Conservation (phyloP, 2,888 invertebrate genomes). For the Coleophora flavipennella region DNA sequence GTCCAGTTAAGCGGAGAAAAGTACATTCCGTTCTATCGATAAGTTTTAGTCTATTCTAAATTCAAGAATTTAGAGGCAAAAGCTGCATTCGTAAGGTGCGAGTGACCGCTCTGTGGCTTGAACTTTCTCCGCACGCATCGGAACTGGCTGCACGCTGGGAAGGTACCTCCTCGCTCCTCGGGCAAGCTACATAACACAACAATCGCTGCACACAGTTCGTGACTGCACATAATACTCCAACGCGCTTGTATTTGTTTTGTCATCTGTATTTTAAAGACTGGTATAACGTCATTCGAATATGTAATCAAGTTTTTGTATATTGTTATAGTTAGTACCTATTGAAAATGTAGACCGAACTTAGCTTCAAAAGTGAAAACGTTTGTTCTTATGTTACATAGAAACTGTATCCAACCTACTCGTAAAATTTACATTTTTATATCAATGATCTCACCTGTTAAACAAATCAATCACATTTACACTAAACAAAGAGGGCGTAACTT, state of each 20-base stretch:
- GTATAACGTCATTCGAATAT: background rate
- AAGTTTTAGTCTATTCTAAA: conserved; percentile 5
- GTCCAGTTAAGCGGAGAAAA: too few relatives aligned
- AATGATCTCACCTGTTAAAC: conserved; percentile 37
- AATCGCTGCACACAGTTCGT: conserved; percentile 27
- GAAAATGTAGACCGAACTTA: too few relatives aligned
- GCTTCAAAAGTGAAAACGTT: too few relatives aligned
- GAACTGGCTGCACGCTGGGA: conserved; percentile 21
- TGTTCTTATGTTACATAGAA: too few relatives aligned
- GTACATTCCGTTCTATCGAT: conserved; percentile 12
- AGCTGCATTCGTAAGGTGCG: too few relatives aligned
- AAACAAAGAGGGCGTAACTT: conserved; percentile 35
- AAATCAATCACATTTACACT: conserved; percentile 35
- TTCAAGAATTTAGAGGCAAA: background rate
- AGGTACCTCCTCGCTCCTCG: conserved; percentile 24
- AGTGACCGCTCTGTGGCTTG: conserved; percentile 1
- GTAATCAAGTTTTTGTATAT: too few relatives aligned
- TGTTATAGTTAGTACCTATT: too few relatives aligned
- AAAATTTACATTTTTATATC: too few relatives aligned
- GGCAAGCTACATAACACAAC: conserved; percentile 37
- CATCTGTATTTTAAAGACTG: background rate
- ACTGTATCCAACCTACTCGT: too few relatives aligned
- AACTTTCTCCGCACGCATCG: conserved; percentile 40
- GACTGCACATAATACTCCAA: conserved; percentile 18
- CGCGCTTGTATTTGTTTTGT: background rate